A percentile compares a stretch with the other conserved stretches of the same genome.
These are phyloP conservation scores for Scophthalmus maximus DNA, from an alignment of 2,113 vertebrate species.

Conservation along the genomic window DNA sequence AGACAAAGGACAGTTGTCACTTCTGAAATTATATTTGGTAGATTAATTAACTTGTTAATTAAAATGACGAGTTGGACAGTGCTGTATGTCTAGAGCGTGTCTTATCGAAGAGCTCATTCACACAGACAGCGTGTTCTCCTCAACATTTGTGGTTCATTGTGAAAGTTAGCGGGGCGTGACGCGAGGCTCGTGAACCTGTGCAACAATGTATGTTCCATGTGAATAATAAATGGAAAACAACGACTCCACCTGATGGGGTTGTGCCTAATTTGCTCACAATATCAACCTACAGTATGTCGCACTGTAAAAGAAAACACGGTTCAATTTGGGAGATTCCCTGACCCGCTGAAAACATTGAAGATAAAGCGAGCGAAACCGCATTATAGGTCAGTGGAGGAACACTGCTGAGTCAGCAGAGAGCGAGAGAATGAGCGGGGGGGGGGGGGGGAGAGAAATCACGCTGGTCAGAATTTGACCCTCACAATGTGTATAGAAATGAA, in stretches of 20 bases:
- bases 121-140: neutral
- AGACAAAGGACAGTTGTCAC: neutral
- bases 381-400: slow-evolving; percentile 65
- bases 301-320: slow-evolving; percentile 20
- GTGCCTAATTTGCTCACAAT: slow-evolving; percentile 14
- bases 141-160: slow-evolving; percentile 29
- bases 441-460: slow-evolving; percentile 34
- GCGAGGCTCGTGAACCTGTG: slow-evolving; percentile 22
- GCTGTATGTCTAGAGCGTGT: neutral
- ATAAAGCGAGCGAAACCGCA: slow-evolving; percentile 57
- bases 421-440: neutral
- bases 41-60: neutral
- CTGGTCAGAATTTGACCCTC: slow-evolving; percentile 68
- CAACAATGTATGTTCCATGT: slow-evolving; percentile 18
- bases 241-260: slow-evolving; percentile 1
- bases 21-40: neutral
- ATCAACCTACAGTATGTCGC: neutral
- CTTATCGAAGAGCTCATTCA: slow-evolving; percentile 7
- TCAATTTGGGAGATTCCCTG: slow-evolving; percentile 47
- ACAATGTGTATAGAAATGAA: slow-evolving; percentile 62
- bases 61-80: neutral
- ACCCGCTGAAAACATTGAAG: slow-evolving; percentile 30
- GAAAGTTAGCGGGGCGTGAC: slow-evolving; percentile 34
- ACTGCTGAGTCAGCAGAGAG: slow-evolving; percentile 69
- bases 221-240: slow-evolving; percentile 49